Percentiles rank a stretch among this genome's conserved stretches.
Conservation (phyloP, 2,888 invertebrate species). For the Netelia inedita region DNA sequence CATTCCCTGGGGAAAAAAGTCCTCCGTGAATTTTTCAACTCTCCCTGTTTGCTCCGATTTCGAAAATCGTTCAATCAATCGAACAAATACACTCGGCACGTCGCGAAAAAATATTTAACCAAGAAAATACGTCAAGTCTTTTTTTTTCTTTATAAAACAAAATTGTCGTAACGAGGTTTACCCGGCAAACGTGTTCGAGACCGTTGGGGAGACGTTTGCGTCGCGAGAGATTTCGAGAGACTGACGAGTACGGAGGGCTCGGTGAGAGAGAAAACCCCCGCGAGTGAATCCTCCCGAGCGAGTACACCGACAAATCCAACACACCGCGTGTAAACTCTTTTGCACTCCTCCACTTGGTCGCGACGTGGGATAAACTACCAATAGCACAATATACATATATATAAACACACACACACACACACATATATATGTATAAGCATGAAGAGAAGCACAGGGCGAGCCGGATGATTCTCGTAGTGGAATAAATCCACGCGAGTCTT, state of each 20-base stretch:
- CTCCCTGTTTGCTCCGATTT: not conserved
- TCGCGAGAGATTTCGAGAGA: constrained; percentile 64
- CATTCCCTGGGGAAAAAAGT: no score
- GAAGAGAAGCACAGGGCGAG: not conserved
- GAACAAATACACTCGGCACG: not conserved
- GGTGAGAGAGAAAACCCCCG: constrained; percentile 42
- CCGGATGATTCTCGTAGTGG: constrained; percentile 5
- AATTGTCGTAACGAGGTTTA: not conserved
- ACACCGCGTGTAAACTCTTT: constrained; percentile 31
- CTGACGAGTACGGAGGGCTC: constrained; percentile 64
- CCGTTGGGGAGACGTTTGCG: constrained; percentile 47
- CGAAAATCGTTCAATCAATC: not conserved
- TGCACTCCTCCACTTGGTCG: constrained; percentile 42
- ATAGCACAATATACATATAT: constrained; percentile 10
- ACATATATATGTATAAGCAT: not conserved
- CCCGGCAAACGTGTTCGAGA: constrained; percentile 21
- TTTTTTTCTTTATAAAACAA: constrained; percentile 8
- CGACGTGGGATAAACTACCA: constrained; percentile 18
- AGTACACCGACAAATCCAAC: constrained; percentile 41
- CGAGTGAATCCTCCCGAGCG: constrained; percentile 64
- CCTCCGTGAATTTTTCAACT: no score
- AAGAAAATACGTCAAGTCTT: not conserved
- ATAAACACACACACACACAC: not conserved
- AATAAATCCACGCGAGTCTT: constrained; percentile 9
- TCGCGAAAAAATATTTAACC: not conserved